These are phyloP conservation scores for Notechis scutatus DNA, from an alignment of 2,113 vertebrate genomes.

Conservation along the genomic window DNA sequence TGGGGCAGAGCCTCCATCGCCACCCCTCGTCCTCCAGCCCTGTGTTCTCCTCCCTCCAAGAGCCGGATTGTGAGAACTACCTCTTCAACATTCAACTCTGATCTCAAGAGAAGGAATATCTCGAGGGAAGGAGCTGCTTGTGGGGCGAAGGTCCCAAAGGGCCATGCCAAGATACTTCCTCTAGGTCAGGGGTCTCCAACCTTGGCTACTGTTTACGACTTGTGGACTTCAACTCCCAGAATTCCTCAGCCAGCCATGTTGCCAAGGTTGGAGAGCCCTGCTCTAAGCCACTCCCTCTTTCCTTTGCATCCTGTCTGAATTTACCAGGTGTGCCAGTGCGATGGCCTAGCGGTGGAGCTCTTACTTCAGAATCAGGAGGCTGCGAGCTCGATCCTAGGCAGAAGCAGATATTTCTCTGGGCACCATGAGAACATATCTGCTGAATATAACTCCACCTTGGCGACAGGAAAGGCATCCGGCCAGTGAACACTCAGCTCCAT, in stretches of 20 bases:
- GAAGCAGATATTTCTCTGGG: too few relatives aligned
- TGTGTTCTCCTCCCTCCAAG: constrained; percentile 17
- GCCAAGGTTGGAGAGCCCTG: background rate
- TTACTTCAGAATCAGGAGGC: too few relatives aligned
- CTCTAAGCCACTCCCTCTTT: background rate
- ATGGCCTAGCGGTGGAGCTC: too few relatives aligned
- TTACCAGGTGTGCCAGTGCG: background rate
- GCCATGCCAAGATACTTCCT: background rate
- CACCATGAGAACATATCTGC: too few relatives aligned
- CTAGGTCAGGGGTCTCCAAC: background rate
- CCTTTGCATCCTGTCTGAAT: background rate
- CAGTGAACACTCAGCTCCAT: too few relatives aligned
- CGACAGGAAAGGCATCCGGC: too few relatives aligned
- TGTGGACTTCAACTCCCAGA: background rate
- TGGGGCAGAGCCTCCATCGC: constrained; percentile 68
- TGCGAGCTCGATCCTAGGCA: too few relatives aligned
- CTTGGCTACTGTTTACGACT: background rate
- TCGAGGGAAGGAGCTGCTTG: fast-evolving
- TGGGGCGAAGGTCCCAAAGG: background rate
- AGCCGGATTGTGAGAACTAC: constrained; percentile 76
- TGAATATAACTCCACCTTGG: too few relatives aligned
- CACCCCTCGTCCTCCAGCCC: background rate
- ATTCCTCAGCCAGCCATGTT: background rate
- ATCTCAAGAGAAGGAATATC: background rate
- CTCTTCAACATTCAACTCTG: constrained; percentile 78